phyloP scores from a whole-genome alignment of 2,888 invertebrate species.

The Lochmaea capreae region DNA sequence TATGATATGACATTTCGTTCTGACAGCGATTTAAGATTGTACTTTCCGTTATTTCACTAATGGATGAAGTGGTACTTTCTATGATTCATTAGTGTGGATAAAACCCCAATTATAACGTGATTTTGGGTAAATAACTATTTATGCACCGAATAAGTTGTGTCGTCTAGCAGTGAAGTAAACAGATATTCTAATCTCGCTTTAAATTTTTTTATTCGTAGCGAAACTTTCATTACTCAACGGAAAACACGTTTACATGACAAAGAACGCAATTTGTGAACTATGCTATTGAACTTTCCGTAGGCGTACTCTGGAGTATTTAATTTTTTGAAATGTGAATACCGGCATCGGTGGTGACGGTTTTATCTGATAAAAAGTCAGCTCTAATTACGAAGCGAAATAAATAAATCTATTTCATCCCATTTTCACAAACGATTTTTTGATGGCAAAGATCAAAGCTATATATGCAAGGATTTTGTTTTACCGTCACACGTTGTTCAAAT shows the following conservation, averaged over 20 bases:
- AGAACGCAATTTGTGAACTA: constrained; percentile 2
- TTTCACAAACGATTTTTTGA: not conserved
- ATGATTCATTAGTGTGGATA: no score
- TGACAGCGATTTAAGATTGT: no score
- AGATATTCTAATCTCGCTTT: not conserved
- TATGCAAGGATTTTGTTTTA: not conserved
- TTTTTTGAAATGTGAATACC: constrained; percentile 1
- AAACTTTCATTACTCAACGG: not conserved
- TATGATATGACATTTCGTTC: no score
- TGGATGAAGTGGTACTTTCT: no score
- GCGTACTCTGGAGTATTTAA: not conserved
- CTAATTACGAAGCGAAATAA: not conserved
- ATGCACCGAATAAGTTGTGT: no score
- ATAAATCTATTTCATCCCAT: not conserved
- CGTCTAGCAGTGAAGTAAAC: no score
- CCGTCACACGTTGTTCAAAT: not conserved
- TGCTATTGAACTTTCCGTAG: not conserved
- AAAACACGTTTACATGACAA: not conserved
- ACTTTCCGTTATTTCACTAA: no score
- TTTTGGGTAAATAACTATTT: no score
- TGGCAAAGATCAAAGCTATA: constrained; percentile 1
- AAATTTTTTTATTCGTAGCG: not conserved
- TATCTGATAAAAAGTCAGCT: not conserved
- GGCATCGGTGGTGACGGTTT: not conserved
- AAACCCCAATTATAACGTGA: no score